These are phyloP conservation scores for Oenanthe oenanthe DNA, from an alignment of 2,113 vertebrate genomes.

Conservation along the genomic window DNA sequence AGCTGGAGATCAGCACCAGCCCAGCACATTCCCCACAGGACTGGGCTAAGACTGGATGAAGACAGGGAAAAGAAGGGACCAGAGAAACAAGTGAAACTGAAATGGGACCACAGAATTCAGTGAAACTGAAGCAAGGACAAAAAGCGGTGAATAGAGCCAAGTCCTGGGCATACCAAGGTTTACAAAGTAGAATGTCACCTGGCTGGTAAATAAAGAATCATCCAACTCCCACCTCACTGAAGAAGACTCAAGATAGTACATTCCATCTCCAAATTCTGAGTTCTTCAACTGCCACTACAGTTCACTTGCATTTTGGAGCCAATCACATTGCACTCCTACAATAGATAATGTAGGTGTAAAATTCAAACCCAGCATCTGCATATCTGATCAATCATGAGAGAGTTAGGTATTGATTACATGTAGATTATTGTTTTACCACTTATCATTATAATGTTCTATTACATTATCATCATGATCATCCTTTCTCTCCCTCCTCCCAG, in stretches of 20 bases:
- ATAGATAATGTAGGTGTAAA: background rate
- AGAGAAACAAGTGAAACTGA: background rate
- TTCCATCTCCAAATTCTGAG: background rate
- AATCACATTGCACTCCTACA: background rate
- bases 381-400: background rate
- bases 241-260: background rate
- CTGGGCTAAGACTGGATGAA: accelerated
- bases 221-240: background rate
- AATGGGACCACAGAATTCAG: accelerated
- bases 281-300: background rate
- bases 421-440: background rate
- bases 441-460: background rate
- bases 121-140: background rate
- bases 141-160: accelerated
- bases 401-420: background rate
- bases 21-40: background rate
- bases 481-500: background rate
- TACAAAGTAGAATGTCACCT: background rate
- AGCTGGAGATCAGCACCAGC: background rate
- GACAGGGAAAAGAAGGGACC: background rate
- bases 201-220: background rate
- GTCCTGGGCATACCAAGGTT: background rate
- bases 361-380: background rate
- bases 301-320: background rate
- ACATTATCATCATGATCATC: background rate